phyloP scores from a whole-genome alignment of 2,888 invertebrate species.

The Rotaria magnacalcarata region DNA sequence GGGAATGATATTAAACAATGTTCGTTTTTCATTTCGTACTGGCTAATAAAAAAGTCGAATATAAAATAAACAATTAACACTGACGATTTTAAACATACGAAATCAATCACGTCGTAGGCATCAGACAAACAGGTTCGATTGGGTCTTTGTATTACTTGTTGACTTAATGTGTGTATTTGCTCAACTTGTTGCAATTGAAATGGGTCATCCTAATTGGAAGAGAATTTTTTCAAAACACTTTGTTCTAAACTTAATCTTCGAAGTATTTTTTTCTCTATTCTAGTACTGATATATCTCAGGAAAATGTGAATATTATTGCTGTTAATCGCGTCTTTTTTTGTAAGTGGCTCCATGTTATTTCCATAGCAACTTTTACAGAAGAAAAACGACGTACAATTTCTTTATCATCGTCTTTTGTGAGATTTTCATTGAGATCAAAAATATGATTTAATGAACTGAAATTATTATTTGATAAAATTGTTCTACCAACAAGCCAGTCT shows the following conservation, averaged over 20 bases:
- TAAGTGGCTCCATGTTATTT: not conserved
- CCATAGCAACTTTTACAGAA: not conserved
- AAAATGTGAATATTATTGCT: too few relatives aligned
- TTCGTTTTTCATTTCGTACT: not conserved
- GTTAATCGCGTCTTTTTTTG: too few relatives aligned
- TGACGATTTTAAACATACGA: not conserved
- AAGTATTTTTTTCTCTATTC: too few relatives aligned
- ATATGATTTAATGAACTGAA: not conserved
- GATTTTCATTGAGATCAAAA: not conserved
- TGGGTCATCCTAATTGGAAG: not conserved
- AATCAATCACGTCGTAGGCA: not conserved
- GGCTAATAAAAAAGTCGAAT: not conserved
- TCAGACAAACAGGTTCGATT: not conserved
- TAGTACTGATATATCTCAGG: too few relatives aligned
- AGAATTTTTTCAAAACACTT: not conserved
- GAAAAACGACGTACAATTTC: not conserved
- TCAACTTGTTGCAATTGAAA: not conserved
- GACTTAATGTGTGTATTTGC: not conserved
- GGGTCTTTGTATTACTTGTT: not conserved
- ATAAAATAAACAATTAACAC: not conserved
- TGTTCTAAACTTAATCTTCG: too few relatives aligned
- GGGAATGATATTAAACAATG: not conserved
- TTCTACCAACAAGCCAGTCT: not conserved
- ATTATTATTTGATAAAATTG: not conserved
- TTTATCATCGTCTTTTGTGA: not conserved